Percentiles rank a stretch among this genome's conserved stretches.
Conservation (phyloP, 2,888 invertebrate species). For the Tillus elongatus region DNA sequence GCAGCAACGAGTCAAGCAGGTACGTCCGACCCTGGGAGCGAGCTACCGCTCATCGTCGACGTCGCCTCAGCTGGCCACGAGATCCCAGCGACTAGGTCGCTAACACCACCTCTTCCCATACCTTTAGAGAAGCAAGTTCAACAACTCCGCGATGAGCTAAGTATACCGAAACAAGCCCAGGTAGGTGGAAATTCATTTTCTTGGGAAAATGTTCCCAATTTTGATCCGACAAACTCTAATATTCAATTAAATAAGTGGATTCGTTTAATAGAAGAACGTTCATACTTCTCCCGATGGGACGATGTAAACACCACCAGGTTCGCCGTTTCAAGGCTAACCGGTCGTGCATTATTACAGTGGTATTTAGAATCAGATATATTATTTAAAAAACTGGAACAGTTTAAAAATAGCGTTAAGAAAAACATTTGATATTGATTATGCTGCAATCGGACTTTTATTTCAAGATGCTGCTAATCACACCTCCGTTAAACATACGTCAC, state of each 20-base stretch:
- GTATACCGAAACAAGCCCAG: neutral
- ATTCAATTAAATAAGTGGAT: neutral
- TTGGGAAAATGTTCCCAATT: conserved; percentile 1
- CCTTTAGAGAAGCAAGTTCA: conserved; percentile 2
- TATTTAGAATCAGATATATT: neutral
- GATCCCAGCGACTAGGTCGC: too few relatives aligned
- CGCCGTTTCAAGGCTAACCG: conserved; percentile 2
- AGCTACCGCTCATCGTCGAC: too few relatives aligned
- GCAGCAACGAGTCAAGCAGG: too few relatives aligned
- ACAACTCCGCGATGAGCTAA: neutral
- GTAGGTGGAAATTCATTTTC: neutral
- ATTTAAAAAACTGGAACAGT: conserved; percentile 1
- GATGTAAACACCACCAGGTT: conserved; percentile 1
- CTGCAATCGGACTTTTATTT: conserved; percentile 1
- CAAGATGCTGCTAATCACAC: neutral
- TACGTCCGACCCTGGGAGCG: too few relatives aligned
- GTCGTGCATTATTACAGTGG: conserved; percentile 2
- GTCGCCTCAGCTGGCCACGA: too few relatives aligned
- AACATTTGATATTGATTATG: conserved; percentile 1
- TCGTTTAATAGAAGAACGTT: neutral
- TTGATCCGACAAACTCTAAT: neutral
- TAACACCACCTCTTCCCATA: too few relatives aligned
- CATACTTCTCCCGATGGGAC: neutral
- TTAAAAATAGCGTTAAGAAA: neutral
- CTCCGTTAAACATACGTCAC: neutral